Evolutionary conservation across 1,140 invertebrate species (phyloP), one percentile per base, ranked within the genome.

Genomic region (Drosophila azteca): DNA sequence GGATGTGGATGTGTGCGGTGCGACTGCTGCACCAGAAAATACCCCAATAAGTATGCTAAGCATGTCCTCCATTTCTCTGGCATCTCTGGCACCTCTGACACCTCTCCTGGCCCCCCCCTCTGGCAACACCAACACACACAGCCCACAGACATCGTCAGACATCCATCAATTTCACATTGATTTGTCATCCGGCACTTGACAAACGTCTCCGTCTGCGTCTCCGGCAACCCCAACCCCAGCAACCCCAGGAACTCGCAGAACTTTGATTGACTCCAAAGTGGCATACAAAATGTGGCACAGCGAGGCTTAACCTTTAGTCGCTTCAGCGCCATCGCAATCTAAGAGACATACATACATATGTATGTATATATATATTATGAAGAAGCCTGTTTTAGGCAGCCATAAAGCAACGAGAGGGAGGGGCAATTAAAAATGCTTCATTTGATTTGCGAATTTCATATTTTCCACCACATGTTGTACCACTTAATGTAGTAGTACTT

Each of bases 21-120:
- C 45, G 31, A 43, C 73, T 61, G 71, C 68, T 67, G 59, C 43
- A 45, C 55, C 53, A n/a, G 65, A 74, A 85, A 85, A 81, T 82
- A 75, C 69, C 39, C 78, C 83, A 87, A 85, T 85, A 85, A 85
- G 83, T 73, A 87, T 85, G 82, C 79, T 88, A 87, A 87, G 69
- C 76, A 82, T 61, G 77, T 50, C 62, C 63, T 64, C 48, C 49
- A 72, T 68, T 50, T 57, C 24, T 57, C 24, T 39, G 35, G 35
- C 11, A 39, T 31, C 43, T 15, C n/a, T 6, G 29, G 2, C 7
- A 20, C 17, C 17, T 20, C 17, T 20, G 17, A 20, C 17, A 20
- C 17, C 17, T 1, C 17, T 20, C 17, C 17, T 20, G 17, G 17
- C 17, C 17, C 17, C 17, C 17, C n/a, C 3, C 62, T 31, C 26